phyloP scores from a whole-genome alignment of 37 sponge, comb jelly and placozoan genomes.

The Tethya wilhelma region DNA sequence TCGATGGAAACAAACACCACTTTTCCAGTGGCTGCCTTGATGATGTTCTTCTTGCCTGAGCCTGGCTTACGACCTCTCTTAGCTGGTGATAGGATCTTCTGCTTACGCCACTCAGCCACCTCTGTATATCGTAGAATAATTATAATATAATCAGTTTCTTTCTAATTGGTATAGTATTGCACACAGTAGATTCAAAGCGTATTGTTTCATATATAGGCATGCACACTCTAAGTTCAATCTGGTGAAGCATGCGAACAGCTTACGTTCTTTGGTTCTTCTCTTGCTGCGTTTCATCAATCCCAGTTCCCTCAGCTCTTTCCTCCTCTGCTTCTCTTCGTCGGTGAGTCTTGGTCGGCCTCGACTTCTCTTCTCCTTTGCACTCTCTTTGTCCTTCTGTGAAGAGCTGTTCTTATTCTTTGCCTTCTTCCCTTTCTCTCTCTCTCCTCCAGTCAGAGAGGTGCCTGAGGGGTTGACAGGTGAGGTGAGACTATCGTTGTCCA shows the following conservation, averaged over 20 bases:
- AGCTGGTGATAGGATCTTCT: constrained; percentile 61
- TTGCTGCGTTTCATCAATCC: constrained; percentile 76
- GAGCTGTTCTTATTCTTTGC: constrained; percentile 8
- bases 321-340: constrained; percentile 73
- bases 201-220: neutral
- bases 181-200: neutral
- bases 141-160: neutral
- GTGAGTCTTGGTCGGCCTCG: constrained; percentile 75
- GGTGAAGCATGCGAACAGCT: neutral
- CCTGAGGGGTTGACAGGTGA: neutral
- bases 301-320: constrained; percentile 72
- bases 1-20: constrained; percentile 55
- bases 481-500: neutral
- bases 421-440: neutral
- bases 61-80: constrained; percentile 79
- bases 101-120: constrained; percentile 59
- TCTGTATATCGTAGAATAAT: constrained; percentile 22
- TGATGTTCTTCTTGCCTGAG: constrained; percentile 72
- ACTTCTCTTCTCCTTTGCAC: constrained; percentile 28
- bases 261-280: constrained; percentile 76
- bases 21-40: constrained; percentile 65
- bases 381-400: neutral
- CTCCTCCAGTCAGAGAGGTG: no score
- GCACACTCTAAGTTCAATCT: neutral
- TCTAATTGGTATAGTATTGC: neutral